Percentiles rank a stretch among this genome's conserved stretches.
These are phyloP conservation scores for Argopecten irradians DNA, from an alignment of 1,140 invertebrate species.

Conservation along the genomic window DNA sequence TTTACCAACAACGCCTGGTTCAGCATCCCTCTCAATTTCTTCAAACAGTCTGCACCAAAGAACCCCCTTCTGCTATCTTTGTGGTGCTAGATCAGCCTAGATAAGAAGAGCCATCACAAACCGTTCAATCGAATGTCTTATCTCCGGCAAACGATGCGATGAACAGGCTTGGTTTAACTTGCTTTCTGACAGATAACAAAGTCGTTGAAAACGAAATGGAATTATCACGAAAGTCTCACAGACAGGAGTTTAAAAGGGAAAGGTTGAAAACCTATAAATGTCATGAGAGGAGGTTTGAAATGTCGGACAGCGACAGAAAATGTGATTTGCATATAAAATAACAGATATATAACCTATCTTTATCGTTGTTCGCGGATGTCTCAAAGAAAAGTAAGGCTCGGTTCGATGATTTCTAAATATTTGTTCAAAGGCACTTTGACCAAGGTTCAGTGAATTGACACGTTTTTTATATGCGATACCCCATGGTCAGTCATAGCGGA, in stretches of 20 bases:
- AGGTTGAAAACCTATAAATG: neutral
- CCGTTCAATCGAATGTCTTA: neutral
- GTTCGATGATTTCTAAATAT: constrained; percentile 12
- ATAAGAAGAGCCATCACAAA: neutral
- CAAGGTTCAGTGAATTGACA: neutral
- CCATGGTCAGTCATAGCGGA: neutral
- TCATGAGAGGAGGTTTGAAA: neutral
- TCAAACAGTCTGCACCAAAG: constrained; percentile 7
- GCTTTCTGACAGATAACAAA: neutral
- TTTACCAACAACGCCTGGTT: neutral
- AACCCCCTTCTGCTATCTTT: neutral
- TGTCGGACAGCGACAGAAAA: neutral
- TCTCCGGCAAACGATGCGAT: constrained; percentile 6
- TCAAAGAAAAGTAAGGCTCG: neutral
- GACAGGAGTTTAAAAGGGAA: neutral
- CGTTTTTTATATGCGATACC: constrained; percentile 21
- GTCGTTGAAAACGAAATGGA: constrained; percentile 16
- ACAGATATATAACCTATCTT: neutral
- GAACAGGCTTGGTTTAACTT: neutral
- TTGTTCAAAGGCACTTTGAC: constrained; percentile 15
- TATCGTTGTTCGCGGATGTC: neutral
- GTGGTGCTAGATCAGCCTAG: neutral
- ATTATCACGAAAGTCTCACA: neutral
- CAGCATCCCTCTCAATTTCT: neutral
- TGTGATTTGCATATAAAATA: neutral